Base-by-base conservation (phyloP, 2,113 vertebrate genomes). In the Cairina moschata region DNA sequence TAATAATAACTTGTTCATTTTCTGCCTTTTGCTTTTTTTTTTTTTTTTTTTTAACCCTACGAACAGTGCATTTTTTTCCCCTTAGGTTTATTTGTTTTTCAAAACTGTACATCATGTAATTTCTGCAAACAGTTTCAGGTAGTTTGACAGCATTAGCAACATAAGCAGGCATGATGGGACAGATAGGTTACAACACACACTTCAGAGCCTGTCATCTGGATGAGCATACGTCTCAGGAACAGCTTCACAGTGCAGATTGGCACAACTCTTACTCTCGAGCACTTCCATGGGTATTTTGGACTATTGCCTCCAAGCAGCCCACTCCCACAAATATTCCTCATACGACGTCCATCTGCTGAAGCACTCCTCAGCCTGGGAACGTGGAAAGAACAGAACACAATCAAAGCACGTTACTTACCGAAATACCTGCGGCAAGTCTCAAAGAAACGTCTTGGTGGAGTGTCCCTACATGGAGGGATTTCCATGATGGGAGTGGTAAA, bases 261-360 rank as follows among this genome's bases (percentile, higher is more conserved):
- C 44, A 36, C 60, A 78, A n/a, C 22, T 86, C 31, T 44, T 52
- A 25, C 48, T 83, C 69, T 58, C 25, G 85, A 91, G 40, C 23
- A 44, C 28, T 60, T 79, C 52, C 28, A 36, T 11, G 25, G 58
- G 6, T 78, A 75, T 65, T 93, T 77, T 66, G 69, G 74, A 76
- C 0, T 5, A 62, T 32, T 93, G 34, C 44, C 66, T 76, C 58
- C 25, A n/a, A 91, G 77, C 13, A 93, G 31, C 69, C 73, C 42
- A 8, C 56, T 94, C 65, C 79, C 72, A 50, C 32, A 67, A 86
- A 71, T 75, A 73, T 55, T 93, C 85, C 25, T 6, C 50, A 60
- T 26, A 17, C 0, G 0, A 36, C 0, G 1, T 28, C 79, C 75
- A 54, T 44, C 58, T 84, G 85, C 56, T 68, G 0, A 0, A 94